Conservation (phyloP, 1,140 invertebrate genomes). For the Lepidurus packardi region DNA sequence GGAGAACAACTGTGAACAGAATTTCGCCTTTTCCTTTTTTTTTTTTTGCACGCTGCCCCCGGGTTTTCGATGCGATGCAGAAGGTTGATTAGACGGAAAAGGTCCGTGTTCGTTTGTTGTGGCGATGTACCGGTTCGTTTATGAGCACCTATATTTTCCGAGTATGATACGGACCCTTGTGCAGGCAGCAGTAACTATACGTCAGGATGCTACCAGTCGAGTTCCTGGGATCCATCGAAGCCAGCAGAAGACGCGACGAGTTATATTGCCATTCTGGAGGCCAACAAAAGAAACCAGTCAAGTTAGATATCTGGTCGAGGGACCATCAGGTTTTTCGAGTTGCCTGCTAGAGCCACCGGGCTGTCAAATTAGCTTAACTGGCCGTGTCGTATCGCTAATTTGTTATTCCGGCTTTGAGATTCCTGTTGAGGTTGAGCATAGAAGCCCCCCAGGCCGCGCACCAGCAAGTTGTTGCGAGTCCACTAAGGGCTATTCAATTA, state of each 20-base stretch:
- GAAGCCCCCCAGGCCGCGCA: not conserved
- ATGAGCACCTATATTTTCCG: too few relatives aligned
- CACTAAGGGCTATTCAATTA: constrained; percentile 22
- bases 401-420: constrained; percentile 21
- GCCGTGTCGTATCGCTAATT: constrained; percentile 21
- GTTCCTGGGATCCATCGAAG: not conserved
- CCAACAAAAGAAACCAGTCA: not conserved
- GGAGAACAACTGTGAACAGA: too few relatives aligned
- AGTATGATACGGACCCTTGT: too few relatives aligned
- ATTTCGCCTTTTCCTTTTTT: too few relatives aligned
- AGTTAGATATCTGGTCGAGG: not conserved
- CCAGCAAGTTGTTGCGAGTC: constrained; percentile 17
- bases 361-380: constrained; percentile 22
- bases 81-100: too few relatives aligned
- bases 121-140: too few relatives aligned
- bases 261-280: not conserved
- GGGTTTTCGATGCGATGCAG: too few relatives aligned
- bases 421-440: constrained; percentile 8
- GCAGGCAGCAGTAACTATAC: too few relatives aligned
- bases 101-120: too few relatives aligned
- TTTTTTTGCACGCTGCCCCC: too few relatives aligned
- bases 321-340: not conserved
- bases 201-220: not conserved
- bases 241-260: too few relatives aligned
- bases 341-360: constrained; percentile 8